Base-by-base conservation (phyloP, 1,140 invertebrate species). In the Cherax destructor region DNA sequence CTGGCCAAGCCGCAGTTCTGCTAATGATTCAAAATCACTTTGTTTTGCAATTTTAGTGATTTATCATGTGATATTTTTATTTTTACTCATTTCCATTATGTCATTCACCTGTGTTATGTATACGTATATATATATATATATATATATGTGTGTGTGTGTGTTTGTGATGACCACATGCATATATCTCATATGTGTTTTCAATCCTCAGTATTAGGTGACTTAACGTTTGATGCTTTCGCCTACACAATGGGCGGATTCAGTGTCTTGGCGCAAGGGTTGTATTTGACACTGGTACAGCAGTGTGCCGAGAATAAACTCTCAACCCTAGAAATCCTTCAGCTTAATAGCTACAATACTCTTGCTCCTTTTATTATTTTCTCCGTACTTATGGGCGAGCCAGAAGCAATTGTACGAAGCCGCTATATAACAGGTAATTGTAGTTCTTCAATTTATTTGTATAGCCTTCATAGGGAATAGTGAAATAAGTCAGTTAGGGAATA, bases 321-420 rank as follows among this genome's bases (percentile, higher is more conserved):
- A 24, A 74, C 88, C 6, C 59, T 76, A 11, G 65, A 90, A 30
- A 90, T 90, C 52, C 65, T 90, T 10, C 88, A 90, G 50, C 72
- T 90, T 7, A 90, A 90, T 41, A 90, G 95, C 86, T 94, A 94
- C 90, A 95, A 95, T 88, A 95, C 95, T 13, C 88, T 95, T 18
- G 95, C 94, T 47, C 93, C 95, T 47, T 94, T 95, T 2, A 24
- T 94, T 10, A 16, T 94, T 0, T 88, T 94, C 11, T 94, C 59
- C 49, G 94, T 94, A 11, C 30, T 94, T 10, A 94, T 81, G 92
- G 93, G 52, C 94, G 95, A 94, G 49, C 94, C 76, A 30, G 69
- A 52, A 59, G 89, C 65, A 88, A 94, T 47, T n/a, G 65, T 93
- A n/a, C 61, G 78, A 13, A 89, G 52, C 41, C 83, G 49, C 3